Base-by-base conservation (phyloP, 2,113 vertebrate genomes). In the Pristiophorus japonicus region DNA sequence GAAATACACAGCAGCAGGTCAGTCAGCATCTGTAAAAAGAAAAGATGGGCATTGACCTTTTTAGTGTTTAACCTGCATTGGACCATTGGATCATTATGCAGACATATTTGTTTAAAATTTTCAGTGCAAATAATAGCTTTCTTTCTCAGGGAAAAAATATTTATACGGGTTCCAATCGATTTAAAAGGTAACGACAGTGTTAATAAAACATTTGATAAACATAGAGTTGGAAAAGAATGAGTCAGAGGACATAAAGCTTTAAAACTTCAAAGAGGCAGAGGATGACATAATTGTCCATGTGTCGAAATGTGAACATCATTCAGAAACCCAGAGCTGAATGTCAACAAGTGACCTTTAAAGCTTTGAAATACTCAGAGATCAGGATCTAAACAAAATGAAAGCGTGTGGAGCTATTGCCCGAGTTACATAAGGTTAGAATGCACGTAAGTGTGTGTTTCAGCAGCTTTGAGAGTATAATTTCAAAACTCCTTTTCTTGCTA, bases 321-420 rank as follows among this genome's bases (percentile, higher is more conserved):
- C 65, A 70, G 65, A 70, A 94, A 73, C 42, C 24, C 20, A 73
- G 63, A 94, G 65, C 66, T 34, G 42, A 94, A 94, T 94, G 93
- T 94, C 93, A 94, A 70, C 65, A 94, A 94, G 11, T 94, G 93
- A 70, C 65, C 42, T 94, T 94, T 94, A 73, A 94, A 94, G 38
- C 66, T 94, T 94, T 94, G 93, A 70, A 30, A 94, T 51, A 94
- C 45, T 51, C 27, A 70, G 92, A 70, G 92, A 94, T 70, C 65
- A 94, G 24, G 42, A 70, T 30, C 38, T 66, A 94, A 94, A 67
- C 92, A 70, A 94, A 94, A 70, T 94, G 92, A 94, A 94, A 94
- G 66, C 24, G 24, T 70, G 38, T 70, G 63, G 42, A 27, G 22
- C 63, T 51, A 30, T 47, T 66, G 27, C 92, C n/a, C 34, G 59